Base-by-base conservation (phyloP, 2,797 vertebrate species). In the Clarias laeviceps region DNA sequence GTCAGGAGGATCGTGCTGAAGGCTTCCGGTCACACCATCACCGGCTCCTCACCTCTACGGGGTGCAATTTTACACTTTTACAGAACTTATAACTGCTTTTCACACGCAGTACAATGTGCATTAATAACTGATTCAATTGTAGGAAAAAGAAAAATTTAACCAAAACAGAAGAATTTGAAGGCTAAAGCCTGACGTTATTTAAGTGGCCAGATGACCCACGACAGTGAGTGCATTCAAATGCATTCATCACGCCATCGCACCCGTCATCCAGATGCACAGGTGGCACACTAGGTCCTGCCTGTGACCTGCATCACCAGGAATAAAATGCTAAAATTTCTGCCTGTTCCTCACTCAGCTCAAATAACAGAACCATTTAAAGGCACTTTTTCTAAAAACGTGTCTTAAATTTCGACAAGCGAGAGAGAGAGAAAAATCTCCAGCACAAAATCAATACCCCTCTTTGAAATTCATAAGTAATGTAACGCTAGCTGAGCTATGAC, bases 1-100 rank as follows among this genome's bases (percentile, higher is more conserved):
- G 78, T 84, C 85, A 87, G 84, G 85, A 84, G 83, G 61, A 34
- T 72, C 74, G 69, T 20, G 32, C 64, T 74, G 82, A 57, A 84
- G 84, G 79, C 83, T 84, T 87, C 80, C 45, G 80, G 78, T 86
- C 80, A 76, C 77, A 81, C 54, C 77, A 83, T 86, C 80, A 83
- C 85, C 59, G 57, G 79, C 76, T 82, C 66, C 82, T 70, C 82
- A 85, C 80, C 84, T 69, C 82, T 80, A 73, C 66, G 27, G 69
- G 77, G 27, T 32, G 56, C 59, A 59, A 72, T 85, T 68, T 82
- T 72, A 84, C 66, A 80, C 80, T 82, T 62, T 77, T 84, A 83
- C 82, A 12, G 15, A 59, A 64, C 54, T 50, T 29, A 29, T 27
- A 59, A 79, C 61, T 22, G 65, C 54, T 70, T 78, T 29, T 73